Evolutionary conservation across 2,888 invertebrate species (phyloP), one percentile per base, ranked within the genome.

Genomic region (Apamea monoglypha): DNA sequence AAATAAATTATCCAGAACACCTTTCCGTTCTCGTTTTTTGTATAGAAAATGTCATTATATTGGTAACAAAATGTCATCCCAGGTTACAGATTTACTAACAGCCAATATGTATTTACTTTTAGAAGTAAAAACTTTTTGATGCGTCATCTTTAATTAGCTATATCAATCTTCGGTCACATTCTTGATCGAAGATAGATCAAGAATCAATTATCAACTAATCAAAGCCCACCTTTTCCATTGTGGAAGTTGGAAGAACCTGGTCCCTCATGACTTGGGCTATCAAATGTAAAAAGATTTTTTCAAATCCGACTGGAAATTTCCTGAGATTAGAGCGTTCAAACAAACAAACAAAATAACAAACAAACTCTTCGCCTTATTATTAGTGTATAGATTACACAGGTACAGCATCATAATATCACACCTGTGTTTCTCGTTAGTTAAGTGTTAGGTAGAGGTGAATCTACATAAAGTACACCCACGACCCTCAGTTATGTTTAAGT

Each of bases 21-120:
- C 32, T 66, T 77, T 53, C 6, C 6, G 76, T 44, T 75, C 56
- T 44, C 53, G 47, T 40, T 63, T n/a, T 32, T 21, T 6, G 10
- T 1, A 21, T 1, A 40, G 1, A 16, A 21, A 32, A 32, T 29
- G 76, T 50, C 63, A 76, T 36, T 29, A 72, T 64, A 50, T 29
- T 63, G 36, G 36, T 50, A n/a, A 12, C 47, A 25, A 53, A 75
- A 14, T 18, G 14, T 32, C 18, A 21, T 50, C 16, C n/a, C 6
- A 25, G 7, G 40, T 36, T 18, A n/a, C 64, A 76, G 81, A 82
- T 36, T 36, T 80, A 80, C 1, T 29, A 56, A 25, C 50, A n/a
- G 75, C 81, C 80, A 68, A 16, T 59, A 59, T 10, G 7, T 21
- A 32, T 16, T 47, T 18, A 16, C 18, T 14, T 63, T 40, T 25